Conservation (phyloP, 2,113 vertebrate species). For the Gadus chalcogrammus region DNA sequence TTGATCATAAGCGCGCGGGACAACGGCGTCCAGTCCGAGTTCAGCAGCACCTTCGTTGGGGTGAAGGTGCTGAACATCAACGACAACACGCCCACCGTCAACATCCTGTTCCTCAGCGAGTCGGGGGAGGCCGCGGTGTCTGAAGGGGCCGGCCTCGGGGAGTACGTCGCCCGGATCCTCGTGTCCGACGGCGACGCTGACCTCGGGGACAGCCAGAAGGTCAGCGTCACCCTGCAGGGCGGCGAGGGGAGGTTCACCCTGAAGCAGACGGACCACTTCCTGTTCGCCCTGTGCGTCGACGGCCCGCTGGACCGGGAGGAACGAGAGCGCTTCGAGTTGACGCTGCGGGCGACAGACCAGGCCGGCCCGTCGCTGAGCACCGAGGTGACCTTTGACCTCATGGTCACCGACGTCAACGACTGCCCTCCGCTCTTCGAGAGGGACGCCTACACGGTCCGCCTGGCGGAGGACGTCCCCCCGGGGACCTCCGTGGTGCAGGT, state of each 20-base stretch:
- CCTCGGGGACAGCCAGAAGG: slow-evolving; percentile 45
- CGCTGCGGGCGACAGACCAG: slow-evolving; percentile 76
- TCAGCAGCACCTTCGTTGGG: slow-evolving; percentile 77
- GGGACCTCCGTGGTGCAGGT: slow-evolving; percentile 77
- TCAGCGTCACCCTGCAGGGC: slow-evolving; percentile 67
- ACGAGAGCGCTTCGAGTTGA: slow-evolving; percentile 76
- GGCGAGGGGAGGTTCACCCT: slow-evolving; percentile 73
- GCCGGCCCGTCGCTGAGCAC: slow-evolving; percentile 77
- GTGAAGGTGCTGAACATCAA: slow-evolving; percentile 85
- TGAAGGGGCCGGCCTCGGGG: slow-evolving; percentile 76
- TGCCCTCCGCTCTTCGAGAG: slow-evolving; percentile 77
- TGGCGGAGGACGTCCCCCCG: slow-evolving; percentile 75
- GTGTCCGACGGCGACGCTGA: slow-evolving; percentile 81
- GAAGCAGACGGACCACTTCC: slow-evolving; percentile 65
- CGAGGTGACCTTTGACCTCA: slow-evolving; percentile 70
- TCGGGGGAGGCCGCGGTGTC: slow-evolving; percentile 75
- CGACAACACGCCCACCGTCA: slow-evolving; percentile 84
- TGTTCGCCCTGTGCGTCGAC: slow-evolving; percentile 81
- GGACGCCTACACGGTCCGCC: slow-evolving; percentile 60
- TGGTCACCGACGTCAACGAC: slow-evolving; percentile 82
- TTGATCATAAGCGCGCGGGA: slow-evolving; percentile 83
- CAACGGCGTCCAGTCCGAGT: slow-evolving; percentile 79
- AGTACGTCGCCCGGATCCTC: slow-evolving; percentile 84
- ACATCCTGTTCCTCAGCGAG: slow-evolving; percentile 82
- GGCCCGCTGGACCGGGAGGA: slow-evolving; percentile 79